Base-by-base conservation (phyloP, 2,113 vertebrate species). In the Drymodes brunneopygia region DNA sequence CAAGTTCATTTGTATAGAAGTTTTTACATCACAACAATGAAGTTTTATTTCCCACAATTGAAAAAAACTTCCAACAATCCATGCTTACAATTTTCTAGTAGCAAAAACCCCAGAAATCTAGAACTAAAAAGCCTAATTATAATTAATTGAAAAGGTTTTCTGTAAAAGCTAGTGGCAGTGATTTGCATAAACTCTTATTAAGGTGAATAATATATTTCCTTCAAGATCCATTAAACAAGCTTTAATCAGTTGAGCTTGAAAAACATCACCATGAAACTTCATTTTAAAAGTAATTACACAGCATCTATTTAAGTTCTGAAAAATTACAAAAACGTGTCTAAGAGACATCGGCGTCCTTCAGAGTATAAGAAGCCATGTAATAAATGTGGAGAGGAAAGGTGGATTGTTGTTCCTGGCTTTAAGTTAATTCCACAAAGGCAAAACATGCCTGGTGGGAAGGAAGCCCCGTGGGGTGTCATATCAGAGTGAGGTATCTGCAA, bases 101-200 rank as follows among this genome's bases (percentile, higher is more conserved):
- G 31, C 28, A 64, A 88, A 75, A 47, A 9, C 2, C 2, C 8
- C 42, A 78, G 56, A 90, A 95, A 70, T 19, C 31, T 91, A 62
- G 62, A 82, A 61, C 50, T 58, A 36, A 89, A 93, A 92, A 80
- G 54, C 42, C 35, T 96, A 95, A 95, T 96, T 92, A 72, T 95
- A 95, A 95, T 95, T 93, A 97, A 96, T 95, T 96, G 71, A 70
- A 97, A 94, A 91, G 48, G 33, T 92, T 94, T 95, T 94, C 75
- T 91, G 35, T 69, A 62, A 81, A 90, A 90, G 89, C 75, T 92
- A 60, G 72, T 96, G 67, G n/a, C 29, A 92, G 38, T 77, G 62
- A 92, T 97, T 97, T 97, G 86, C 95, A 96, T 97, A 96, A 95
- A 91, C 96, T 96, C 75, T 97, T 95, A 93, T 96, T 97, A 95